Evolutionary conservation across 2,797 vertebrate genomes (phyloP).

Genomic region (Lutra lutra): DNA sequence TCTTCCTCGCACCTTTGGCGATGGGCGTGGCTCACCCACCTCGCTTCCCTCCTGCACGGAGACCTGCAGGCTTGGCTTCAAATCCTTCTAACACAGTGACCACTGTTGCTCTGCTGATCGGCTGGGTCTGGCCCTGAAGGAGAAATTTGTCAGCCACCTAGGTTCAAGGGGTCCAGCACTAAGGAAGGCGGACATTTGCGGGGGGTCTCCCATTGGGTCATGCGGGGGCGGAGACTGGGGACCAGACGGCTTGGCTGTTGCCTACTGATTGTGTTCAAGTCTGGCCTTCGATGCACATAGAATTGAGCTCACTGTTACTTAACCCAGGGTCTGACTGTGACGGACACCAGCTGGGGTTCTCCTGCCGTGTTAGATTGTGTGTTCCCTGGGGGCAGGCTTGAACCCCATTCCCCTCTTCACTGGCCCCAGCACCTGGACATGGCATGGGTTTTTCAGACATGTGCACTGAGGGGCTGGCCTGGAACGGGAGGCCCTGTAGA

Average conservation of each 20-base stretch:
- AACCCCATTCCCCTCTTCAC: accelerated
- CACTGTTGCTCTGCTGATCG: not conserved
- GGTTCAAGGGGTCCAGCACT: not conserved
- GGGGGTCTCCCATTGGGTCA: not conserved
- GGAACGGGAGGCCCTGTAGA: not conserved
- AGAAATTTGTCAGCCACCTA: not conserved
- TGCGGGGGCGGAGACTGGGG: not conserved
- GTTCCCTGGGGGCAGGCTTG: accelerated
- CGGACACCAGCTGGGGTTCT: accelerated
- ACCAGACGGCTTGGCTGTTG: accelerated
- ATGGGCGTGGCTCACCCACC: accelerated
- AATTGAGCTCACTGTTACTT: accelerated
- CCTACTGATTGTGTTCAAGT: not conserved
- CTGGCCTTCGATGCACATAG: not conserved
- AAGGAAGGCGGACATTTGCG: no score
- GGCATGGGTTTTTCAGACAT: accelerated
- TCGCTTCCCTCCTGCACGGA: accelerated
- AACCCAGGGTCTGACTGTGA: not conserved
- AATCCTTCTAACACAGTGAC: accelerated
- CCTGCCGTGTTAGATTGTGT: accelerated
- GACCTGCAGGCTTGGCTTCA: not conserved
- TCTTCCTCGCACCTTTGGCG: accelerated
- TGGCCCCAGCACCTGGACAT: accelerated
- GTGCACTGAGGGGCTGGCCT: accelerated
- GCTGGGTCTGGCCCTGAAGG: not conserved